Evolutionary conservation across 2,797 vertebrate species (phyloP), one percentile per base, ranked within the genome.

Genomic region (Toxotes lorentzi): DNA sequence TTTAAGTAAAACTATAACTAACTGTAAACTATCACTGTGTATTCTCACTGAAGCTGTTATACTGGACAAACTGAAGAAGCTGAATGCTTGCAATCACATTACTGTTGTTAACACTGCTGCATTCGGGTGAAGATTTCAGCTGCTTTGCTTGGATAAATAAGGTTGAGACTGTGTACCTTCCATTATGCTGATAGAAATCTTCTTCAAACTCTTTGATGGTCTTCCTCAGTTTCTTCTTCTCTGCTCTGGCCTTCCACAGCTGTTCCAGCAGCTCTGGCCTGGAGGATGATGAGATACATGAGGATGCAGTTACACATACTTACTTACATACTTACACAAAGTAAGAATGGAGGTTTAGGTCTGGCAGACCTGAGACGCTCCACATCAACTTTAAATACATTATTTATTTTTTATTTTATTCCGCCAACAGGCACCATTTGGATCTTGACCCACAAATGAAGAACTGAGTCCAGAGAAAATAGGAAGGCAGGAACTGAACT

Each of bases 241-340:
- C 98, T 84, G 97, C 97, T 94, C 97, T 95, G 85, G 97, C 96
- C 91, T 98, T 99, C 98, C 98, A 99, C 93, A 99, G 96, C 93
- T 99, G 98, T 92, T 99, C 98, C 93, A 99, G 88, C 91, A 99
- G 96, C 94, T 99, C 98, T 75, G 98, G 97, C 97, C 98, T 99
- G 89, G 6, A 84, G 76, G 73, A 84, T 32, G 57, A 89, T 78
- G 86, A 71, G 68, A 50, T 1, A 27, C 24, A 16, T 53, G 16
- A 73, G 47, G 3, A 30, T 9, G 3, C 7, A 51, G 72, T 61
- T 32, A 69, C 4, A 40, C n/a, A 47, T n/a, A n/a, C n/a, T n/a
- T n/a, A n/a, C n/a, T n/a, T n/a, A n/a, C 0, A 27, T 14, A 35
- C 4, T 17, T n/a, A 17, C 4, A n/a, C 11, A 6, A n/a, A 10